These are phyloP conservation scores for Scleropages formosus DNA, from an alignment of 2,797 vertebrate genomes.

Conservation along the genomic window DNA sequence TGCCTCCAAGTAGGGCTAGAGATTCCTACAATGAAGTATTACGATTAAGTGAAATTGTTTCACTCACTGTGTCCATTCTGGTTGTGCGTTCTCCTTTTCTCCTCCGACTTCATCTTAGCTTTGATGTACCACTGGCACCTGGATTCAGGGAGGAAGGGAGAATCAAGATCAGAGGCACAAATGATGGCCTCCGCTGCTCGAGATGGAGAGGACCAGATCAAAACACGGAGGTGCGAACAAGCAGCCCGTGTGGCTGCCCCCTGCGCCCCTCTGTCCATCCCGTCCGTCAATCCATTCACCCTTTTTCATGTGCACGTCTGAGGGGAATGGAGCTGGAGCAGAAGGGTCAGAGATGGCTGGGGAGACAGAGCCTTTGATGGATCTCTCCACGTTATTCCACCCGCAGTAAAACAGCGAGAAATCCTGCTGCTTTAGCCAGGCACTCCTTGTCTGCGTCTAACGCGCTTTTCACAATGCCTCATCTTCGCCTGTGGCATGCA, in stretches of 20 bases:
- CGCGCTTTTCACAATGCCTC: too few species aligned
- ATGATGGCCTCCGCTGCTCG: background rate
- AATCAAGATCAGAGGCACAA: background rate
- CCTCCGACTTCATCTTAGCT: slow-evolving; percentile 96
- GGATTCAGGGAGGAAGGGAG: slow-evolving; percentile 34
- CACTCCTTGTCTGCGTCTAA: background rate
- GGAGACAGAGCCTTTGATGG: background rate
- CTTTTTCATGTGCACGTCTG: background rate
- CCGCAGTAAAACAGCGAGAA: too few species aligned
- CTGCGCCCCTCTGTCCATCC: background rate
- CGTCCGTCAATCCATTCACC: too few species aligned
- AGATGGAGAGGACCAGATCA: background rate
- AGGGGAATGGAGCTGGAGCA: background rate
- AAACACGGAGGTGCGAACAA: background rate
- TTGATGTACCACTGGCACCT: slow-evolving; percentile 98
- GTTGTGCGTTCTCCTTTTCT: slow-evolving; percentile 88
- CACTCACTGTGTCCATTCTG: slow-evolving; percentile 87
- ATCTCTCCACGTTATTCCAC: background rate
- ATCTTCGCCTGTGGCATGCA: background rate
- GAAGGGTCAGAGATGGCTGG: background rate
- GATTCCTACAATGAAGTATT: background rate
- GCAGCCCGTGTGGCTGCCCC: background rate
- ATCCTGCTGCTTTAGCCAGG: background rate
- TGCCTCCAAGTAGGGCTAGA: background rate
- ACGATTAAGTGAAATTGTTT: background rate